phyloP scores from a whole-genome alignment of 2,797 vertebrate species.

The Anisognathus igniventris region DNA sequence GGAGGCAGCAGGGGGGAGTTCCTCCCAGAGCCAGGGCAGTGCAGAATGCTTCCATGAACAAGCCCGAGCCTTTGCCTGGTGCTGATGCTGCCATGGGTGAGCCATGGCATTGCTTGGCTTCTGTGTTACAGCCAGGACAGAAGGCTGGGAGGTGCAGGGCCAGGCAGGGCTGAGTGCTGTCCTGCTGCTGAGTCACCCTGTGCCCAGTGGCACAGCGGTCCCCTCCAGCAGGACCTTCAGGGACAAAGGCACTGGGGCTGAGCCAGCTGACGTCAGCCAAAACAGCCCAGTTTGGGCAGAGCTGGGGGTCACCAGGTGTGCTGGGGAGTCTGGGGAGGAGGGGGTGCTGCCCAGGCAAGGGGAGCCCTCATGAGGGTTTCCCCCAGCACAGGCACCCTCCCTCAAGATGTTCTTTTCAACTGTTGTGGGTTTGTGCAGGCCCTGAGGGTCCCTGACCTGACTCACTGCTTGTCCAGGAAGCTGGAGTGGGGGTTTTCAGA shows the following conservation, averaged over 20 bases:
- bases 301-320: neutral
- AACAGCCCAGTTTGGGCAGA: neutral
- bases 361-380: fast-evolving
- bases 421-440: neutral
- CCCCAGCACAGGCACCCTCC: neutral
- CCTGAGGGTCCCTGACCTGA: neutral
- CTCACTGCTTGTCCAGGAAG: fast-evolving
- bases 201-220: neutral
- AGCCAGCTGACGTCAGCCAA: neutral
- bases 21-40: fast-evolving
- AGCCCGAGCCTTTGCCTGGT: neutral
- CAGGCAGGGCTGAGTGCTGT: neutral
- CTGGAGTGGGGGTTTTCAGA: neutral
- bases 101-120: neutral
- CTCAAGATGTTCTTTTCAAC: neutral
- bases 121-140: neutral
- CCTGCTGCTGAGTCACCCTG: neutral
- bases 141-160: neutral
- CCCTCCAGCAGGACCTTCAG: neutral
- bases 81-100: neutral
- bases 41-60: neutral
- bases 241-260: neutral
- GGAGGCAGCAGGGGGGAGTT: neutral
- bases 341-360: neutral
- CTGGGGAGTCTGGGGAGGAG: neutral